Conservation (phyloP, 2,888 invertebrate genomes). For the Catocala fraxini region DNA sequence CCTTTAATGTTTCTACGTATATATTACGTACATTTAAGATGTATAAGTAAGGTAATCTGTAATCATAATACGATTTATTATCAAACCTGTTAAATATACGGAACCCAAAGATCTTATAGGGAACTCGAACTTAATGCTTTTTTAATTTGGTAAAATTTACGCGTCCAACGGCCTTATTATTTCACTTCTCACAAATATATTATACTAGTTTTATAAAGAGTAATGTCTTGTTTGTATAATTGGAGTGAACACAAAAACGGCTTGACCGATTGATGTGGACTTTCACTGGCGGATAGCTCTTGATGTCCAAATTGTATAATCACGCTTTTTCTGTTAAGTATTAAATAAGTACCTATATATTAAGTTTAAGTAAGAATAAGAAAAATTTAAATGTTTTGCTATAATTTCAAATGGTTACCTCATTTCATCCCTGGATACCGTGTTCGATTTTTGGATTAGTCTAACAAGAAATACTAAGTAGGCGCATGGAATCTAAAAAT, state of each 20-base stretch:
- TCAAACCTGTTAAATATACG: neutral
- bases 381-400: too few species aligned
- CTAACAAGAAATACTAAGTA: too few species aligned
- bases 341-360: too few species aligned
- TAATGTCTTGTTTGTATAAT: conserved; percentile 24
- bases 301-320: conserved; percentile 8
- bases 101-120: conserved; percentile 5
- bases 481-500: too few species aligned
- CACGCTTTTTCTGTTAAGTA: neutral
- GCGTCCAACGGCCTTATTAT: conserved; percentile 17
- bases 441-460: too few species aligned
- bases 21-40: too few species aligned
- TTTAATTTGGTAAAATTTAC: conserved; percentile 23
- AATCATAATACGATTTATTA: too few species aligned
- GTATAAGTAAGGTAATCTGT: too few species aligned
- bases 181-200: conserved; percentile 22
- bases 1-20: too few species aligned
- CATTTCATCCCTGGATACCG: too few species aligned
- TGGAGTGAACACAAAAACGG: conserved; percentile 14
- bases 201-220: conserved; percentile 22
- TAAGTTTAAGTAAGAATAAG: too few species aligned
- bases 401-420: too few species aligned
- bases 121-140: conserved; percentile 10
- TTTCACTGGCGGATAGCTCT: conserved; percentile 19
- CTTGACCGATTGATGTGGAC: conserved; percentile 12